Percentiles rank a stretch among this genome's conserved stretches.
phyloP scores from a whole-genome alignment of 2,797 vertebrate genomes.

The Catostomus latipinnis region DNA sequence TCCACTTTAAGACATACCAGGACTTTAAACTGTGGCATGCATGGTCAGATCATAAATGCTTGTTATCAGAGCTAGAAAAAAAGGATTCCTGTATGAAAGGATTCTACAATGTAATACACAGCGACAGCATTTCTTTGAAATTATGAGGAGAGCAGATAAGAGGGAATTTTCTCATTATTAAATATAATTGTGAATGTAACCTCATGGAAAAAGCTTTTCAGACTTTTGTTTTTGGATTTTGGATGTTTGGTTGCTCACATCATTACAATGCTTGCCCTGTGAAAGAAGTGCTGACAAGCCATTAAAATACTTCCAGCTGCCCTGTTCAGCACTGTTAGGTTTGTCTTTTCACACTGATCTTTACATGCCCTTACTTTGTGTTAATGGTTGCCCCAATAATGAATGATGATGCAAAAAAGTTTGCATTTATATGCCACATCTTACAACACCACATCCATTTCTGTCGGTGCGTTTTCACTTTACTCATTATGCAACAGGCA shows the following conservation, averaged over 20 bases:
- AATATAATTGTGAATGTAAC: not conserved
- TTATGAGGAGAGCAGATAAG: not conserved
- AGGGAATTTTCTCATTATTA: not conserved
- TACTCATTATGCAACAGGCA: not conserved
- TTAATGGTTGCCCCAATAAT: conserved; percentile 18
- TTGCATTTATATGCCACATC: conserved; percentile 23
- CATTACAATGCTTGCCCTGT: conserved; percentile 85
- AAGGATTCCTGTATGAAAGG: too few relatives aligned
- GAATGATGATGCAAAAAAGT: conserved; percentile 13
- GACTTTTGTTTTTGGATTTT: not conserved
- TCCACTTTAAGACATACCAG: too few relatives aligned
- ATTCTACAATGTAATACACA: not conserved
- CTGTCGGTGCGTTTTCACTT: not conserved
- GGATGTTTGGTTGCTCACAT: conserved; percentile 59
- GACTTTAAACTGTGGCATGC: too few relatives aligned
- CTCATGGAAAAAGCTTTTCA: not conserved
- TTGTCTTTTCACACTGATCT: conserved; percentile 15
- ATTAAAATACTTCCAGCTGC: conserved; percentile 38
- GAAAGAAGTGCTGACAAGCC: conserved; percentile 70
- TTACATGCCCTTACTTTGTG: conserved; percentile 5
- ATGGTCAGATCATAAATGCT: too few relatives aligned
- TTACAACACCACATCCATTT: conserved; percentile 27
- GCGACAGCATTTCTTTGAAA: not conserved
- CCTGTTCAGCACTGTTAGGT: not conserved
- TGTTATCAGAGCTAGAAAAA: too few relatives aligned